Evolutionary conservation across 2,888 invertebrate species (phyloP), one percentile per base, ranked within the genome.

Genomic region (Ischnus inquisitorius): DNA sequence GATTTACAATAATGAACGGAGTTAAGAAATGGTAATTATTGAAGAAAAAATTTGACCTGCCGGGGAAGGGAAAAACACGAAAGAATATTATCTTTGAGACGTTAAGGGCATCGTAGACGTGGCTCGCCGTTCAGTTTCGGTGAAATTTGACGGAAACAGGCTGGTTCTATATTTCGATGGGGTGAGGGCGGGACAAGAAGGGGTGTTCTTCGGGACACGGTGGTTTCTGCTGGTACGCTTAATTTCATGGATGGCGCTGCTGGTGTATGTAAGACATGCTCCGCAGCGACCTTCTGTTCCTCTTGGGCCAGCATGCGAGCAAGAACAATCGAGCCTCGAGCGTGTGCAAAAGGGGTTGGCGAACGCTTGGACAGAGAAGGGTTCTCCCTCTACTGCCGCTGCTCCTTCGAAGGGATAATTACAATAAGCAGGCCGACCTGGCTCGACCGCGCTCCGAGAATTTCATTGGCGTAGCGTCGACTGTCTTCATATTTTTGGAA

Each of bases 251-350:
- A 90, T 88, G 90, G 28, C 89, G 86, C 88, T 87, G 87, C 84
- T 84, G 84, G 84, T 84, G 51, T 75, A 84, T 78, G 84, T 79
- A 84, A 81, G 84, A 84, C 81, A 84, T 78, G 81, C 84, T 75
- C 71, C 69, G 80, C 81, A 65, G 77, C 65, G 68, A 69, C 75
- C 83, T 82, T 85, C 67, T 82, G 75, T 76, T 84, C 65, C 43
- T 72, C 69, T 62, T 60, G 46, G 80, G 79, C 67, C 68, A 79
- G 85, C 89, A 89, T 90, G 88, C 88, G 89, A 91, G 90, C 91
- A 91, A 89, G 91, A 91, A 91, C 90, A 90, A 91, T 91, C 87
- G 89, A 89, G 90, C 90, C 88, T 86, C 86, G 88, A 90, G 91
- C 91, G 91, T 90, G 90, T 89, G 89, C 88, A 81, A 83, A 85